phyloP scores from a whole-genome alignment of 2,888 invertebrate genomes.

The Mycalesis mineus region DNA sequence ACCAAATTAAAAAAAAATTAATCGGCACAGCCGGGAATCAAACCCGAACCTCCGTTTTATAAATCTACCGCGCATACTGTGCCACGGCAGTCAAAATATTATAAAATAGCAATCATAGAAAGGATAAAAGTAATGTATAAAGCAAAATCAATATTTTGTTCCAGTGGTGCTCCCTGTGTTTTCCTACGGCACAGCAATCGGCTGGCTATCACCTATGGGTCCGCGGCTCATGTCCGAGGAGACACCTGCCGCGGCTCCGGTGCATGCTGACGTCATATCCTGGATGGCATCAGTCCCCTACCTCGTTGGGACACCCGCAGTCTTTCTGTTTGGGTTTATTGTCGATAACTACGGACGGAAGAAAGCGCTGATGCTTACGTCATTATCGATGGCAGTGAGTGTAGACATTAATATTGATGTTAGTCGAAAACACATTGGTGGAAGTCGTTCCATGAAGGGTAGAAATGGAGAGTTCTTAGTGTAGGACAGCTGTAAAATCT shows the following conservation, averaged over 20 bases:
- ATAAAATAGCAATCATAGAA: too few species aligned
- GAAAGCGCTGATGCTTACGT: slow-evolving; percentile 63
- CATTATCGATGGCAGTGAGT: slow-evolving; percentile 65
- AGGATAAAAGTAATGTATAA: not conserved
- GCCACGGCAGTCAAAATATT: too few species aligned
- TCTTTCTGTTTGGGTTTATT: slow-evolving; percentile 73
- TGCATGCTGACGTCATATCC: slow-evolving; percentile 68
- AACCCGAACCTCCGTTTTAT: too few species aligned
- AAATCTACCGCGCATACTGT: too few species aligned
- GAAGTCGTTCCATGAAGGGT: too few species aligned
- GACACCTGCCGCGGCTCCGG: slow-evolving; percentile 58
- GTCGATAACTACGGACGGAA: slow-evolving; percentile 76
- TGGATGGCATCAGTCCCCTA: slow-evolving; percentile 79
- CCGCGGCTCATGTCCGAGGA: slow-evolving; percentile 66
- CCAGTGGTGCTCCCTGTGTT: slow-evolving; percentile 76
- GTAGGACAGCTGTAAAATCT: too few species aligned
- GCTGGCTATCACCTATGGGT: slow-evolving; percentile 78
- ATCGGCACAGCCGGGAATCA: too few species aligned
- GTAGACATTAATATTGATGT: too few species aligned
- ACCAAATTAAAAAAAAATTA: too few species aligned
- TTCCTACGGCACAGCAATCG: slow-evolving; percentile 74
- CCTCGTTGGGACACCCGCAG: slow-evolving; percentile 74
- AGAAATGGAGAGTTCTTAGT: too few species aligned
- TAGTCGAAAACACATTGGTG: too few species aligned
- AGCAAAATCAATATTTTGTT: slow-evolving; percentile 24